Conservation (phyloP, 2,797 vertebrate species). For the Tokudaia muenninki region DNA sequence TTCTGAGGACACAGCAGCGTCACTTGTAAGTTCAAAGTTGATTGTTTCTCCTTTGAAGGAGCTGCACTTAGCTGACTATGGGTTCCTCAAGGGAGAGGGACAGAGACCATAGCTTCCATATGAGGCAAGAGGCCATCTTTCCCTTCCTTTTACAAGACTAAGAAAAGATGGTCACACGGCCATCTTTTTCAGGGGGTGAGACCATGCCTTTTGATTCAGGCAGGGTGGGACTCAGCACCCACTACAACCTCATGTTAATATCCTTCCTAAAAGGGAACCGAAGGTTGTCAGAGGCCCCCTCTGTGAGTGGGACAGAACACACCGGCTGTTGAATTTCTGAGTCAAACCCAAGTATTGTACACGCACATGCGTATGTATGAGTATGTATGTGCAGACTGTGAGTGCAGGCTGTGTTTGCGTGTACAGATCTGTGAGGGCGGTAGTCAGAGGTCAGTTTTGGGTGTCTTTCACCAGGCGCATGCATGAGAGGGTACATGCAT, state of each 20-base stretch:
- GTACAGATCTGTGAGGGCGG: not conserved
- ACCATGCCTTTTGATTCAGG: not conserved
- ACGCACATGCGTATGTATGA: too few relatives aligned
- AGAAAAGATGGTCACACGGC: not conserved
- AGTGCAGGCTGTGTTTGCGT: not conserved
- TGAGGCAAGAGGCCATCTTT: fast-evolving
- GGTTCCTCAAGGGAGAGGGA: not conserved
- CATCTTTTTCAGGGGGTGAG: not conserved
- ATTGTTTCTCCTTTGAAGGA: not conserved
- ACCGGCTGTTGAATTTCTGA: not conserved
- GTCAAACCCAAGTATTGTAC: not conserved
- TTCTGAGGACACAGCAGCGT: constrained; percentile 89
- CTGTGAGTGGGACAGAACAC: not conserved
- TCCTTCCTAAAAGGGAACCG: not conserved
- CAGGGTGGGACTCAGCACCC: not conserved
- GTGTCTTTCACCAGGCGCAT: not conserved
- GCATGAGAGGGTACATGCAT: not conserved
- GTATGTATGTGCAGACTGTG: not conserved
- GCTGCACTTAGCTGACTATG: too few relatives aligned
- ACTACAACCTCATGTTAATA: not conserved
- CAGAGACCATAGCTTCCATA: not conserved
- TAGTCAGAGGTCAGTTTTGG: not conserved
- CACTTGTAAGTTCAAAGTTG: constrained; percentile 83
- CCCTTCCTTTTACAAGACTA: not conserved
- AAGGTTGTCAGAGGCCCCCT: not conserved